These are phyloP conservation scores for Artibeus lituratus DNA, from an alignment of 2,797 vertebrate species.

Conservation along the genomic window DNA sequence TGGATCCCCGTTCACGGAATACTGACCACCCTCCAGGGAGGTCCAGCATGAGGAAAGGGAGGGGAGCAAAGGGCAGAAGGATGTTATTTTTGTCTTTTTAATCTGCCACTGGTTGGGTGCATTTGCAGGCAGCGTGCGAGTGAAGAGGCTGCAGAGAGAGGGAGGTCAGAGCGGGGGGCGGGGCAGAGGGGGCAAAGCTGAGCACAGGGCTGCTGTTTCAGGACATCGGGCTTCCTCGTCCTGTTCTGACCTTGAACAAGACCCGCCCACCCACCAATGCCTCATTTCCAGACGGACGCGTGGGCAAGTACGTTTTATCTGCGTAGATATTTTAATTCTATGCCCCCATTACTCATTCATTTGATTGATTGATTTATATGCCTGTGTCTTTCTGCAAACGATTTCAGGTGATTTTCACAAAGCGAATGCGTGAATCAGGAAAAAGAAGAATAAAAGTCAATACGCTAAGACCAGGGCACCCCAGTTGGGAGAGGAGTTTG, in stretches of 20 bases:
- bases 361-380: not conserved
- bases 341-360: no score
- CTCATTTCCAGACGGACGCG: fast-evolving
- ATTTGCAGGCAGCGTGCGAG: fast-evolving
- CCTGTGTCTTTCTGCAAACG: not conserved
- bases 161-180: not conserved
- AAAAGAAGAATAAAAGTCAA: not conserved
- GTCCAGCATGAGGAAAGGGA: not conserved
- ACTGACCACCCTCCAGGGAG: fast-evolving
- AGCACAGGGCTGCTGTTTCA: not conserved
- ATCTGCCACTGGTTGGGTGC: fast-evolving
- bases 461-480: fast-evolving
- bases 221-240: not conserved
- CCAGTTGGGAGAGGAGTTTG: not conserved
- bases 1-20: no score
- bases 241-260: not conserved
- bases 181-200: no score
- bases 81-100: not conserved
- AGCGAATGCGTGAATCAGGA: not conserved
- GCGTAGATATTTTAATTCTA: not conserved
- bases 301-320: not conserved
- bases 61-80: not conserved
- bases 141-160: no score
- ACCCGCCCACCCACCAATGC: not conserved
- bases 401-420: not conserved